Base-by-base conservation (phyloP, 1,140 invertebrate species). In the Ruditapes philippinarum region DNA sequence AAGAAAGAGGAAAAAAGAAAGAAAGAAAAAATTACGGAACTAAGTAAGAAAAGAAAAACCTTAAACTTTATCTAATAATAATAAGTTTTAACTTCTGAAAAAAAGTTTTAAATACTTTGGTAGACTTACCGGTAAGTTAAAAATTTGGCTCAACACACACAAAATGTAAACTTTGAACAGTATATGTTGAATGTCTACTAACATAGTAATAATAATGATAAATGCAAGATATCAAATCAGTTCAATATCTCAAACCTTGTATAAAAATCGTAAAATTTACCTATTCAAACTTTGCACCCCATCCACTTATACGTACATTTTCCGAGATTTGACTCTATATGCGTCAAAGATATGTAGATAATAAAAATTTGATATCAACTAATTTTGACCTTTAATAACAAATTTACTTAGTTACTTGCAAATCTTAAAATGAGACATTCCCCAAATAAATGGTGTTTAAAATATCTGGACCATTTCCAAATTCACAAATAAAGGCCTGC, bases 391-490 rank as follows among this genome's bases (percentile, higher is more conserved):
- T 73, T 82, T 89, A 89, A 89, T 89, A 82, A 82, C 87, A 82
- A 82, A 82, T 89, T 82, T 83, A 82, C 87, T 65, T 82, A 89
- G 87, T 89, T 74, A 89, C 87, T 74, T 82, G 70, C 80, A 89
- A 82, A 89, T 89, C 70, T 82, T 33, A 82, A 89, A 89, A 42
- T 40, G 33, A 38, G 87, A 83, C 78, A 89, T 82, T 89, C 65
- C 68, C 40, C 62, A 83, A 74, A 89, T 89, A 89, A 89, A 89
- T 82, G 54, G 81, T 70, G 86, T 81, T 91, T 88, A 60, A 73
- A 84, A 19, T 85, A 84, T 82, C 86, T 91, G 90, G 91, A 83
- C 40, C 45, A 11, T 42, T 62, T 89, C 90, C 91, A 91, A 91
- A 84, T 51, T 82, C 45, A 68, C 45, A 60, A 62, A 80, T 78